phyloP scores from a whole-genome alignment of 2,797 vertebrate genomes.

The Karalla daura region DNA sequence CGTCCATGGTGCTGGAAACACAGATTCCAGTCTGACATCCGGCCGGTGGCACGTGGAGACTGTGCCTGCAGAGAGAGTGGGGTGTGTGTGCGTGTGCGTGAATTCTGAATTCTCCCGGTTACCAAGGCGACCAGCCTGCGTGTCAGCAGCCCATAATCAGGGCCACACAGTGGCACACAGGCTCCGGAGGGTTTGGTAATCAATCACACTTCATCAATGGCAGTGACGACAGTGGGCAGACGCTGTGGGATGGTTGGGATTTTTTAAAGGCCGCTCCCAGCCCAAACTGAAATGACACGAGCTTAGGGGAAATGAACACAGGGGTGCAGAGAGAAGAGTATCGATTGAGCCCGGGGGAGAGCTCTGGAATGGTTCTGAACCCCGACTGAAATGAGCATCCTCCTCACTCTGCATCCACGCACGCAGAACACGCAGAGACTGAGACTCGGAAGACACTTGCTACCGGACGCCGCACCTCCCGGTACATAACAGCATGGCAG shows the following conservation, averaged over 20 bases:
- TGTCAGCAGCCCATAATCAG: constrained; percentile 39
- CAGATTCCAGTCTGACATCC: too few species aligned
- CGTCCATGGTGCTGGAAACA: too few species aligned
- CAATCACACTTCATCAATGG: constrained; percentile 27
- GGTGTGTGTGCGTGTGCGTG: too few species aligned
- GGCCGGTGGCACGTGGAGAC: background rate
- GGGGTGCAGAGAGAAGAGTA: background rate
- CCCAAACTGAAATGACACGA: background rate
- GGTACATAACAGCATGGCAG: too few species aligned
- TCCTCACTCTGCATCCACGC: too few species aligned
- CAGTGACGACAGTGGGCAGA: background rate
- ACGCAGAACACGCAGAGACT: too few species aligned
- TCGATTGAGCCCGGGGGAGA: constrained; percentile 7
- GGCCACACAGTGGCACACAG: background rate
- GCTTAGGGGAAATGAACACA: background rate
- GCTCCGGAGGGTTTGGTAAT: constrained; percentile 13
- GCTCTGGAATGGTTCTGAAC: too few species aligned
- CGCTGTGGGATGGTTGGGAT: background rate
- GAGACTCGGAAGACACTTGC: too few species aligned
- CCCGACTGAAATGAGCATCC: too few species aligned
- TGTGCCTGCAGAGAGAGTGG: constrained; percentile 1
- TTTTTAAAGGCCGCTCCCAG: background rate
- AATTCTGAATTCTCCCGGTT: constrained; percentile 12
- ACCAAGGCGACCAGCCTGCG: constrained; percentile 36
- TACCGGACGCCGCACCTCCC: too few species aligned